Conservation (phyloP, 2,797 vertebrate genomes). For the Enteromius thamalakanensis region DNA sequence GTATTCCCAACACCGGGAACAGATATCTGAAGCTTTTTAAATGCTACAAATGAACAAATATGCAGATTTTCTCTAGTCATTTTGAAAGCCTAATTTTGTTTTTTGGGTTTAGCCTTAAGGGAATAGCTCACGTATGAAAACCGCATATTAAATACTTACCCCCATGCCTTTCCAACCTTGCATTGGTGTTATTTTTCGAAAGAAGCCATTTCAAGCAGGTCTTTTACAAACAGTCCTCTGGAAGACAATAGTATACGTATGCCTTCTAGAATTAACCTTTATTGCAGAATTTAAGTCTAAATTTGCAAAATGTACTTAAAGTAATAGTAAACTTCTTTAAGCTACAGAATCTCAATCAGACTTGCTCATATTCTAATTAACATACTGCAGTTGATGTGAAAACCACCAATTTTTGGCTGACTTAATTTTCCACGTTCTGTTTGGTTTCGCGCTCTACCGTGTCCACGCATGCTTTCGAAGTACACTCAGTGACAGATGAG, state of each 20-base stretch:
- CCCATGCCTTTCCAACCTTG: not conserved
- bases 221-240: not conserved
- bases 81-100: not conserved
- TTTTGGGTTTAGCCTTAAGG: not conserved
- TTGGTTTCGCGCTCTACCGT: no score
- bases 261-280: not conserved
- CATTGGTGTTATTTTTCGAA: not conserved
- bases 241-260: not conserved
- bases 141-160: not conserved
- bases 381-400: not conserved
- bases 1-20: constrained; percentile 21
- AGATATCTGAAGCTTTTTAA: constrained; percentile 29
- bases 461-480: no score
- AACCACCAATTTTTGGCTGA: not conserved
- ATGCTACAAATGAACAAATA: constrained; percentile 23
- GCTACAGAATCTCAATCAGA: no score
- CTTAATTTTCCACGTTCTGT: no score
- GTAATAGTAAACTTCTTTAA: no score
- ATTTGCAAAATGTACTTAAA: no score
- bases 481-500: no score
- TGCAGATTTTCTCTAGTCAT: not conserved
- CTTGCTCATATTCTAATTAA: not conserved
- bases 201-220: not conserved
- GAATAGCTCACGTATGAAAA: not conserved
- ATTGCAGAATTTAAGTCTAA: not conserved